Conservation (phyloP, 2,888 invertebrate species). For the Melieria picta region DNA sequence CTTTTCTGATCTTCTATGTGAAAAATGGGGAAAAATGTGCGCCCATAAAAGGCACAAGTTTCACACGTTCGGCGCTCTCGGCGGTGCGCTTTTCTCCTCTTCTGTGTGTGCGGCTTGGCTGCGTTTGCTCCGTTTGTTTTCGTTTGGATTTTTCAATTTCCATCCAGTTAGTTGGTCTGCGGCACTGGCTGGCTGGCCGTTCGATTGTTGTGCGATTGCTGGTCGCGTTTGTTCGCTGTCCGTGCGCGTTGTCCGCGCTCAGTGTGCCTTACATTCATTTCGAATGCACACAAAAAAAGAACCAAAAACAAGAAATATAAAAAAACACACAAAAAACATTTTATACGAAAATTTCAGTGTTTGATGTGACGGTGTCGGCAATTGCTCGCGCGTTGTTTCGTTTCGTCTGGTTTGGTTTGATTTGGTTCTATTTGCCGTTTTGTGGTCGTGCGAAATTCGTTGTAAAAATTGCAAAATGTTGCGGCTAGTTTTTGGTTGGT, state of each 20-base stretch:
- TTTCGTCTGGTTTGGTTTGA: too few relatives aligned
- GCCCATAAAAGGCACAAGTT: slow-evolving; percentile 3
- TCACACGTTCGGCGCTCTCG: background rate
- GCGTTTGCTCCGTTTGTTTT: background rate
- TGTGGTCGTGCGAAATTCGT: background rate
- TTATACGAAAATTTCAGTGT: too few relatives aligned
- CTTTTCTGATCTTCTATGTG: too few relatives aligned
- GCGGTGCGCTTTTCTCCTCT: background rate
- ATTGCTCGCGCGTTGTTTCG: too few relatives aligned
- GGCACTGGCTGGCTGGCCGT: too few relatives aligned
- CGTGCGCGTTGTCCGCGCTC: slow-evolving; percentile 21
- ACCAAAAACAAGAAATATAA: too few relatives aligned
- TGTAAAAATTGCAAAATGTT: background rate
- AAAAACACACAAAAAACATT: too few relatives aligned
- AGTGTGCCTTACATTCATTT: slow-evolving; percentile 34
- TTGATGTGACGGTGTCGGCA: too few relatives aligned
- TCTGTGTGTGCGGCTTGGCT: slow-evolving; percentile 4
- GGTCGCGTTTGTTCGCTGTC: slow-evolving; percentile 21
- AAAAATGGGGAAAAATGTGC: background rate
- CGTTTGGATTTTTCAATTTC: slow-evolving; percentile 3
- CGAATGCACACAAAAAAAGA: slow-evolving; percentile 22
- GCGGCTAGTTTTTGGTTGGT: too few relatives aligned
- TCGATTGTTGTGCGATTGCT: background rate
- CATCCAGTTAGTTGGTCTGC: background rate
- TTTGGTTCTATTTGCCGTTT: background rate